Evolutionary conservation across 2,113 vertebrate species (phyloP), one percentile per base, ranked within the genome.

Genomic region (Cavia porcellus): DNA sequence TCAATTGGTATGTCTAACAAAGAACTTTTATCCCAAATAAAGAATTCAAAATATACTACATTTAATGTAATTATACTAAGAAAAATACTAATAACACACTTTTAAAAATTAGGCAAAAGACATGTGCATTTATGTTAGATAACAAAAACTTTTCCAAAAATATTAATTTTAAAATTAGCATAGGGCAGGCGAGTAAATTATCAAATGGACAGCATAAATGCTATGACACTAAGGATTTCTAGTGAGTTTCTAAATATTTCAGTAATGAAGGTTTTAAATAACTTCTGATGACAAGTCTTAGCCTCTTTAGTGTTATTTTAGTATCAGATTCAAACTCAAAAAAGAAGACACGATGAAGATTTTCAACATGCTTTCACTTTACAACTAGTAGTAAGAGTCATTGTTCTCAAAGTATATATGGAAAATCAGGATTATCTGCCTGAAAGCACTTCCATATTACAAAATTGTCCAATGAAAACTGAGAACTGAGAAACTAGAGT

Each of bases 231-330:
- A n/a, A 75, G 52, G 25, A 86, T n/a, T 87, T 96, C 30, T 35
- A 35, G 57, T 61, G 45, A 83, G 38, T 79, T 79, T 96, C 50
- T 68, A 86, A 92, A 55, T 61, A 62, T 25, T 87, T 30, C 17
- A 77, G 80, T 55, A 82, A 38, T 77, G 70, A 74, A 38, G 17
- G 3, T 61, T 96, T 94, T 90, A 95, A 92, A 38, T 80, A 89
- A 94, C 13, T 93, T 89, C 72, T 82, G 32, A 70, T 82, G 47
- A 66, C 62, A 84, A 52, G 5, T 82, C 45, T 88, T 82, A 59
- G 38, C 24, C 75, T 93, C 66, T 89, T 86, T 20, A 86, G 35
- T 68, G 42, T 64, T 47, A 81, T 64, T 95, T 70, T 70, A 93
- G 3, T 85, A 75, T 57, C 8, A 92, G 50, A 79, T 85, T 89